Evolutionary conservation across 2,888 invertebrate species (phyloP).

Genomic region (Ctenicera cuprea): DNA sequence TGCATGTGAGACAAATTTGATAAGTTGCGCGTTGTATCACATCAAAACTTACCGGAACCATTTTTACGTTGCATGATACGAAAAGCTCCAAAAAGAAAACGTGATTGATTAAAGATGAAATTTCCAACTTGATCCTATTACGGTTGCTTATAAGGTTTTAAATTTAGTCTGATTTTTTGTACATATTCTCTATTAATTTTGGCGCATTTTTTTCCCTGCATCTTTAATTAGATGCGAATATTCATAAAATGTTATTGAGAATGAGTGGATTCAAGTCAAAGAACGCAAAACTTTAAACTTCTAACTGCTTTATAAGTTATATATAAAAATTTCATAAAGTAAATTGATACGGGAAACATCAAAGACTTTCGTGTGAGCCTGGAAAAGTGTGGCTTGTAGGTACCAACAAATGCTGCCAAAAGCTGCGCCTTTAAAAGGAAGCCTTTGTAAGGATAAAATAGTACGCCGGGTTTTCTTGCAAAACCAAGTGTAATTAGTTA

Average conservation of each 20-base stretch:
- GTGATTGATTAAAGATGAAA: too few relatives aligned
- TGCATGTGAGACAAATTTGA: background rate
- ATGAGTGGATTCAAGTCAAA: constrained; percentile 4
- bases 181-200: too few relatives aligned
- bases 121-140: too few relatives aligned
- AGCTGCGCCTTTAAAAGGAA: constrained; percentile 8
- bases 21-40: too few relatives aligned
- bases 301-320: constrained; percentile 24
- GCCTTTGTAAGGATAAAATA: constrained; percentile 17
- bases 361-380: constrained; percentile 3
- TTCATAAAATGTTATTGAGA: background rate
- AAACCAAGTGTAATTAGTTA: constrained; percentile 8
- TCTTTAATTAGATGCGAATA: constrained; percentile 13
- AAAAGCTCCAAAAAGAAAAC: too few relatives aligned
- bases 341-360: constrained; percentile 28
- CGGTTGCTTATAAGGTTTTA: too few relatives aligned
- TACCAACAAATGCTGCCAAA: constrained; percentile 9
- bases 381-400: constrained; percentile 15
- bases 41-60: too few relatives aligned
- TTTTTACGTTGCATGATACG: too few relatives aligned
- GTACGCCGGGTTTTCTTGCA: background rate
- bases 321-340: constrained; percentile 30
- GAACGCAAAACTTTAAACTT: constrained; percentile 16
- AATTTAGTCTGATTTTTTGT: too few relatives aligned
- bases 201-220: too few relatives aligned